phyloP scores from a whole-genome alignment of 2,888 invertebrate genomes.

The Temnothorax unifasciatus region DNA sequence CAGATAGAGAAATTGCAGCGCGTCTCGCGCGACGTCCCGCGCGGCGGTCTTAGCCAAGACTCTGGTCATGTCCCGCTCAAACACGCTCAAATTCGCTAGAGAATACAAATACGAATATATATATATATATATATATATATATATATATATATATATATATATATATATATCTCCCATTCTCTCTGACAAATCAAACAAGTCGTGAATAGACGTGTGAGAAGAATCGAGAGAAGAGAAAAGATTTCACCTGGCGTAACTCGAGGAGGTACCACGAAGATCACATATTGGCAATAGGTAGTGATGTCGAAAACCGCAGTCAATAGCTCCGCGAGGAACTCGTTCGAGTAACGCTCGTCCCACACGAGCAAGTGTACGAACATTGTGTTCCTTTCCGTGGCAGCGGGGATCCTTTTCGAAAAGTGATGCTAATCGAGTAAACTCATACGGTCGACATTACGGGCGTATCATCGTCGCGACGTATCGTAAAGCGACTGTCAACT shows the following conservation, averaged over 20 bases:
- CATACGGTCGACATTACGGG: not conserved
- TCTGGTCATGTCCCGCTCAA: slow-evolving; percentile 80
- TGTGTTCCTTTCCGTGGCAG: slow-evolving; percentile 87
- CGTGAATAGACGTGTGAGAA: too few relatives aligned
- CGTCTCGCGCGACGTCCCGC: slow-evolving; percentile 59
- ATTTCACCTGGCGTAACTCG: slow-evolving; percentile 82
- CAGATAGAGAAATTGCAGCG: slow-evolving; percentile 83
- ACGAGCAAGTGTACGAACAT: slow-evolving; percentile 89
- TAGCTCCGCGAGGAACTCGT: slow-evolving; percentile 83
- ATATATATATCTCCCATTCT: too few relatives aligned
- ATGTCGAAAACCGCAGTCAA: slow-evolving; percentile 87
- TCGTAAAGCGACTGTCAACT: too few relatives aligned
- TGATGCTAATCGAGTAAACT: not conserved
- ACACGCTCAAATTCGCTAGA: slow-evolving; percentile 74
- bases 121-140: too few relatives aligned
- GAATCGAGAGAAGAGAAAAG: not conserved
- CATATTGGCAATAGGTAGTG: slow-evolving; percentile 86
- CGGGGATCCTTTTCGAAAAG: slow-evolving; percentile 83
- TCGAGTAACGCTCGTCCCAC: slow-evolving; percentile 87
- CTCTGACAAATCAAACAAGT: too few relatives aligned
- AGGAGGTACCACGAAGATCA: slow-evolving; percentile 87
- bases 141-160: too few relatives aligned
- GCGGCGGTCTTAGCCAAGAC: slow-evolving; percentile 77
- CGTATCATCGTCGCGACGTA: too few relatives aligned
- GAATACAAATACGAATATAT: slow-evolving; percentile 64